Evolutionary conservation across 2,797 vertebrate genomes (phyloP).

Genomic region (Pseudochirops corinnae): DNA sequence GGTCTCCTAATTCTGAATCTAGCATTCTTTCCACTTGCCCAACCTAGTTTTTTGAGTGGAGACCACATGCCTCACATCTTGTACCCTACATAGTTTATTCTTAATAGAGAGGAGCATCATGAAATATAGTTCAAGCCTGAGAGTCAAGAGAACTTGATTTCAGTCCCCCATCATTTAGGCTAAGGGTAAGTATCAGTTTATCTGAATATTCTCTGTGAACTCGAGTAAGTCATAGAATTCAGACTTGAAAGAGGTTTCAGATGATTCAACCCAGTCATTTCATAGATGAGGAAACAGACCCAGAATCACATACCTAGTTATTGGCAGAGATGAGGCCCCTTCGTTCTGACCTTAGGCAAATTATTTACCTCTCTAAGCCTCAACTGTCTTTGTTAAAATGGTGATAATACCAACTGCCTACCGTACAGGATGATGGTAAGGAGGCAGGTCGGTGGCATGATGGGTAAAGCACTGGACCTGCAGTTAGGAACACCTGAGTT

Average conservation of each 20-base stretch:
- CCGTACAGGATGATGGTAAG: not conserved
- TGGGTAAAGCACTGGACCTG: not conserved
- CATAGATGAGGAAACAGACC: not conserved
- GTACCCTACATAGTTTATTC: not conserved
- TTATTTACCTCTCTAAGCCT: not conserved
- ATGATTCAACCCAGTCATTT: not conserved
- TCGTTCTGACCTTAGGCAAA: not conserved
- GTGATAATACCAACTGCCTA: not conserved
- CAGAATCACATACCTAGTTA: not conserved
- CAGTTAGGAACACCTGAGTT: not conserved
- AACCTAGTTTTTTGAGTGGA: not conserved
- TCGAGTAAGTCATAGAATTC: not conserved
- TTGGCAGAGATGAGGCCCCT: not conserved
- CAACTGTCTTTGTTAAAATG: not conserved
- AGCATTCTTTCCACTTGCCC: not conserved
- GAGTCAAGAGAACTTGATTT: not conserved
- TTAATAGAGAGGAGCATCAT: not conserved
- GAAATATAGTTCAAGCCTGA: not conserved
- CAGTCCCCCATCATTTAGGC: not conserved
- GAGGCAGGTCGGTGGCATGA: not conserved
- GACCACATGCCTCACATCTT: not conserved
- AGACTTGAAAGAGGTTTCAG: not conserved
- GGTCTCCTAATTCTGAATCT: not conserved
- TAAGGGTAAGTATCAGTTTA: not conserved
- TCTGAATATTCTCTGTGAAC: not conserved